Percentiles rank a stretch among this genome's conserved stretches.
Conservation (phyloP, 2,888 invertebrate genomes). For the Patella pellucida region DNA sequence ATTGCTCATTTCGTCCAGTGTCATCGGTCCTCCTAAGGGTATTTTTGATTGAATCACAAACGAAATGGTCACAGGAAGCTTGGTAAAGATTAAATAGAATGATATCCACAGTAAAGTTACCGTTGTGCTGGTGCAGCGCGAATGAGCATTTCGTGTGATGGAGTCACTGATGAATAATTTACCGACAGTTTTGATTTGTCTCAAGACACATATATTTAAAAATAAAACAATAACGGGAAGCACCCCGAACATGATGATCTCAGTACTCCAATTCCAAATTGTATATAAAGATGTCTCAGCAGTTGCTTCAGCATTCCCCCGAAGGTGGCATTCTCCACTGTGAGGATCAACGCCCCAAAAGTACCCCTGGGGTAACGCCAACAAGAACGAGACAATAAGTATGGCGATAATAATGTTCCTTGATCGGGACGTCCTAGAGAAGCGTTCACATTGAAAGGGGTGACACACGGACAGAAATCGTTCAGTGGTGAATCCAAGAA, state of each 20-base stretch:
- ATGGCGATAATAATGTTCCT: conserved; percentile 56
- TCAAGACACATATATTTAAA: conserved; percentile 56
- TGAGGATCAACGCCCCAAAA: conserved; percentile 58
- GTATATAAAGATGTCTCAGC: conserved; percentile 41
- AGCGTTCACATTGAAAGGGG: conserved; percentile 61
- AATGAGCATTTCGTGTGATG: conserved; percentile 8
- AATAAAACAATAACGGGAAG: conserved; percentile 53
- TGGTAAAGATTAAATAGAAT: conserved; percentile 63
- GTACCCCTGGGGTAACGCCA: conserved; percentile 63
- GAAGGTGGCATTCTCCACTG: conserved; percentile 37
- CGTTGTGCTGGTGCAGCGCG: conserved; percentile 46
- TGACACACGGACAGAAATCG: conserved; percentile 62
- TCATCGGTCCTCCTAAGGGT: conserved; percentile 45
- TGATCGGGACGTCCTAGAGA: conserved; percentile 58
- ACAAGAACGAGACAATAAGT: conserved; percentile 41
- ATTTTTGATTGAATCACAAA: conserved; percentile 52
- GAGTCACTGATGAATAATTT: conserved; percentile 28
- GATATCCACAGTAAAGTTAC: conserved; percentile 60
- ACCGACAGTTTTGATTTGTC: conserved; percentile 36
- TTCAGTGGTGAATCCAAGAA: conserved; percentile 67
- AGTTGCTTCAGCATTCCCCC: conserved; percentile 34
- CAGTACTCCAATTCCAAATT: conserved; percentile 56
- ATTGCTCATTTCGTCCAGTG: conserved; percentile 44
- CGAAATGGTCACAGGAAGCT: conserved; percentile 59
- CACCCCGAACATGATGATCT: conserved; percentile 52